A percentile compares a stretch with the other conserved stretches of the same genome.
These are phyloP conservation scores for Tichodroma muraria DNA, from an alignment of 2,113 vertebrate species.

Conservation along the genomic window DNA sequence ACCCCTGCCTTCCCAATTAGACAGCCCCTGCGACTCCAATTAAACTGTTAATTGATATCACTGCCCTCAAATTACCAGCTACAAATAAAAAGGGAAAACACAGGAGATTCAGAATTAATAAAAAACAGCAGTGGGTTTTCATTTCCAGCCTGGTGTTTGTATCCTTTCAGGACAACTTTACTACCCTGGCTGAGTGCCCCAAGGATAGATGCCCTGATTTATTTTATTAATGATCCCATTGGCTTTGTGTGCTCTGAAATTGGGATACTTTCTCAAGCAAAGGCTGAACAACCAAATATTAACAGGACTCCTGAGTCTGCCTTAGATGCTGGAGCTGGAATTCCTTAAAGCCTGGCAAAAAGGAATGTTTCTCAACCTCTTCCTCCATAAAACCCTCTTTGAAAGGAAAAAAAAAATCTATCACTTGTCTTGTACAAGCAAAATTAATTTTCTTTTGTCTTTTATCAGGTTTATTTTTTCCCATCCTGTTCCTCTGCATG, in stretches of 20 bases:
- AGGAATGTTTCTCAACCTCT: neutral
- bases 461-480: neutral
- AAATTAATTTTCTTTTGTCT: neutral
- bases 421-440: neutral
- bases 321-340: neutral
- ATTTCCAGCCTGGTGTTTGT: neutral
- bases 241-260: neutral
- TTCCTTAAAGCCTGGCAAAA: neutral
- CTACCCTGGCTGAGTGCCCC: neutral
- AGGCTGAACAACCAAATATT: neutral
- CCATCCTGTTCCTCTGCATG: neutral
- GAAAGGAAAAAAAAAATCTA: neutral
- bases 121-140: neutral
- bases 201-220: neutral
- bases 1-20: neutral
- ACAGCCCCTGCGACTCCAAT: neutral
- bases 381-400: neutral
- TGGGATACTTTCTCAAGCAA: neutral
- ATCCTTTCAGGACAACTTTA: neutral
- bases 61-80: neutral
- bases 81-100: neutral
- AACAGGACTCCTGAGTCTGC: neutral
- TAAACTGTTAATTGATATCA: neutral
- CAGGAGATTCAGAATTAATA: neutral
- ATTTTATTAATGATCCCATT: neutral